Percentiles rank a stretch among this genome's conserved stretches.
These are phyloP conservation scores for Dromas ardeola DNA, from an alignment of 2,113 vertebrate species.

Conservation along the genomic window DNA sequence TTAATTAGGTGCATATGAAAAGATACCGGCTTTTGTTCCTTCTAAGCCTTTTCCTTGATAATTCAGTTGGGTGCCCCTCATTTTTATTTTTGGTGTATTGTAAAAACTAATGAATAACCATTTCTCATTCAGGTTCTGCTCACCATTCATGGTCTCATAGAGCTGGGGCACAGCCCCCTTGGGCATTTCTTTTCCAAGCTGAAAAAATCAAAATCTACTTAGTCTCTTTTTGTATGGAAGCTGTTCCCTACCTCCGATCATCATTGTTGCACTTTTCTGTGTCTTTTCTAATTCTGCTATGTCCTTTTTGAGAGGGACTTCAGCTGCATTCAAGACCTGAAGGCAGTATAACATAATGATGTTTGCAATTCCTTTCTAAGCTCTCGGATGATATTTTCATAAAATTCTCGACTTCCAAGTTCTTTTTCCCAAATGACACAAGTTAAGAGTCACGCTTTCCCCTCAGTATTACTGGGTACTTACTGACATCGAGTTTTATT, in stretches of 20 bases:
- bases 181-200: neutral
- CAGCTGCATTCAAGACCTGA: neutral
- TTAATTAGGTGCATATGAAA: constrained; percentile 49
- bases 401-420: neutral
- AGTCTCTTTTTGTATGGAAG: neutral
- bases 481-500: neutral
- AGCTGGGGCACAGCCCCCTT: neutral
- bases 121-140: constrained; percentile 25
- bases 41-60: neutral
- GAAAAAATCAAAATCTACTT: constrained; percentile 23
- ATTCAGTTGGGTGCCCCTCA: neutral
- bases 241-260: neutral
- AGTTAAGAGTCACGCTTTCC: neutral
- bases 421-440: neutral
- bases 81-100: neutral
- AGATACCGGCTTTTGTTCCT: constrained; percentile 22
- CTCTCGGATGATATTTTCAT: neutral
- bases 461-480: neutral
- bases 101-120: constrained; percentile 20
- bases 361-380: neutral
- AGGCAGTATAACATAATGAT: neutral
- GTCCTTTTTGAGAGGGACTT: neutral
- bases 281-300: neutral
- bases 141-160: neutral
- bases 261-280: constrained; percentile 23